Percentiles rank a stretch among this genome's conserved stretches.
phyloP scores from a whole-genome alignment of 92 coral and sea anemone genomes.

The Plumapathes pennacea region DNA sequence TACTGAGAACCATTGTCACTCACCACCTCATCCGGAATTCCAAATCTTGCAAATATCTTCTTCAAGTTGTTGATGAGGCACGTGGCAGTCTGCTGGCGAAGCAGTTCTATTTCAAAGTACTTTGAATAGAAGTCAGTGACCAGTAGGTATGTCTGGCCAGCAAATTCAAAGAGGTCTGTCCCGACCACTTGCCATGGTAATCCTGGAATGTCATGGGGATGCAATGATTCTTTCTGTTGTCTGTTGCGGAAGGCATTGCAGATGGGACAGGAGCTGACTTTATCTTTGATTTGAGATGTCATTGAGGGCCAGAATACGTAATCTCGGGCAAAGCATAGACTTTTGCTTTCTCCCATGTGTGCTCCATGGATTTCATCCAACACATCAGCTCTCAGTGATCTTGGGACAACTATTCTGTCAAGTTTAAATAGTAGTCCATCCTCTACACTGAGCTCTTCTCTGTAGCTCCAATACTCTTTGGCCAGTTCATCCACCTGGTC shows the following conservation, averaged over 20 bases:
- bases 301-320: conserved; percentile 42
- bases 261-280: conserved; percentile 26
- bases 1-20: conserved; percentile 51
- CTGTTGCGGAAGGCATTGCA: conserved; percentile 44
- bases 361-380: conserved; percentile 35
- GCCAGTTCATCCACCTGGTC: conserved; percentile 54
- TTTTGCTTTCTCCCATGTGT: conserved; percentile 34
- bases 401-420: conserved; percentile 36
- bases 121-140: conserved; percentile 50
- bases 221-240: conserved; percentile 42
- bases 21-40: conserved; percentile 32
- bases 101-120: conserved; percentile 52
- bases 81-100: conserved; percentile 27
- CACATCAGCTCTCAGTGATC: conserved; percentile 28
- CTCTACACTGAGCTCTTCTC: conserved; percentile 44
- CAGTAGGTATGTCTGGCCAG: conserved; percentile 29
- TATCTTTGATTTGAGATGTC: conserved; percentile 40
- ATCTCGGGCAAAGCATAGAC: conserved; percentile 22
- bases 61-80: conserved; percentile 48
- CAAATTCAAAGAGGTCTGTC: conserved; percentile 52
- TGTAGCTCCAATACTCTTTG: conserved; percentile 49
- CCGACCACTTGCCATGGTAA: conserved; percentile 56
- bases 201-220: conserved; percentile 57
- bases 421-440: conserved; percentile 40
- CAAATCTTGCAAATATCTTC: conserved; percentile 52